phyloP scores from a whole-genome alignment of 2,888 invertebrate genomes.

The Cremastinae sp. region DNA sequence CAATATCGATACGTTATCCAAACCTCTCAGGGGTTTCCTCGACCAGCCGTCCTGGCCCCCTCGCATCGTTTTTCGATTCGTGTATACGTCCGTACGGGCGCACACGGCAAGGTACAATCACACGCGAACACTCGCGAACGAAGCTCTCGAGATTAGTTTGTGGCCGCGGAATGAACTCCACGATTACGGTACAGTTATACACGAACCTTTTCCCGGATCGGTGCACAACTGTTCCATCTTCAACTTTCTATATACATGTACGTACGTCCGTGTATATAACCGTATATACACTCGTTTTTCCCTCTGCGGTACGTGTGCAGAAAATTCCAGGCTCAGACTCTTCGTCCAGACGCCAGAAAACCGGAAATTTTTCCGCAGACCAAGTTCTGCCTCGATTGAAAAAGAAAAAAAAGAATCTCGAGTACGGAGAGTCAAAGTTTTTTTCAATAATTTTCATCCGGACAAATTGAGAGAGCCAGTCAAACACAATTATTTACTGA shows the following conservation, averaged over 20 bases:
- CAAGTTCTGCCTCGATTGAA: not conserved
- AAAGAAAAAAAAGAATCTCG: too few species aligned
- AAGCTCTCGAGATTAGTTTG: conserved; percentile 69
- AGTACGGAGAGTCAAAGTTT: too few species aligned
- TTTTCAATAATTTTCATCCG: too few species aligned
- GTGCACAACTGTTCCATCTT: conserved; percentile 39
- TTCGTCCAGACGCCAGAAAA: too few species aligned
- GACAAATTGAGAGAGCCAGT: too few species aligned
- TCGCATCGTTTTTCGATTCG: conserved; percentile 41
- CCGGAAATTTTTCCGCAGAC: too few species aligned
- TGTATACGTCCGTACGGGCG: conserved; percentile 8
- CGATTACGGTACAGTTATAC: conserved; percentile 35
- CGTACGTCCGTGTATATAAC: not conserved
- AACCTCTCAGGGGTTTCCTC: conserved; percentile 66
- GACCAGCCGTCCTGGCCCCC: conserved; percentile 36
- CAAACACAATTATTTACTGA: too few species aligned
- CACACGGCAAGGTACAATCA: conserved; percentile 20
- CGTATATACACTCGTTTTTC: not conserved
- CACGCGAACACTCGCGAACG: conserved; percentile 57
- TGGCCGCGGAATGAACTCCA: conserved; percentile 64
- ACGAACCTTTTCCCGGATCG: conserved; percentile 27
- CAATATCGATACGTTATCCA: conserved; percentile 70
- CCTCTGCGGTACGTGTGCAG: not conserved
- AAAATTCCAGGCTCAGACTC: not conserved
- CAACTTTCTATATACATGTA: conserved; percentile 34